Base-by-base conservation (phyloP, 2,113 vertebrate genomes). In the Sisor rabdophorus region DNA sequence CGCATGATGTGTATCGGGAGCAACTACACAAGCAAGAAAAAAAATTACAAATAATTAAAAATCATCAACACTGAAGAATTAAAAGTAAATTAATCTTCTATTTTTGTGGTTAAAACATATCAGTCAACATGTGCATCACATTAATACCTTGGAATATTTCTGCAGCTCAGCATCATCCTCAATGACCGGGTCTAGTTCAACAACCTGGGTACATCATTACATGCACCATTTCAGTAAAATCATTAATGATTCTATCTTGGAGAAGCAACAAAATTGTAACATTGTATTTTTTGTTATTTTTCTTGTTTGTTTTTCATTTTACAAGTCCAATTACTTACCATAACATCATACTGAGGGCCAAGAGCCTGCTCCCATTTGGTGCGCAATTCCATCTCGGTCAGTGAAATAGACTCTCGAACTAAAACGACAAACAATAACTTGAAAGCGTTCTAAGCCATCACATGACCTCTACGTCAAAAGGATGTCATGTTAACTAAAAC, bases 1-100 rank as follows among this genome's bases (percentile, higher is more conserved):
- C 96, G 94, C 86, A 96, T 88, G 0, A 94, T 95, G 84, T 98
- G 97, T 78, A 98, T 91, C 10, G 96, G 96, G 22, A 98, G 87
- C 40, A 99, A 88, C 97, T 98, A 71, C 7, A 68, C 32, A 36
- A 4, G 32, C 32, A 36, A 4, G 32, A 3, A 64, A 68, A 72
- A 70, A 60, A 1, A 60, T 1, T 2, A 60, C 0, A 48, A 63
- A 10, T 5, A n/a, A n/a, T n/a, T n/a, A n/a, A n/a, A n/a, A n/a
- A n/a, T n/a, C n/a, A n/a, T n/a, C n/a, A n/a, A 63, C 7, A 20
- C 36, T 50, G 3, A 4, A 30, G 20, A 19, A 44, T 15, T 0
- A 26, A 32, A 11, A 24, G 0, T 19, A 47, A 15, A 3, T n/a
- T n/a, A n/a, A n/a, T n/a, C n/a, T n/a, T n/a, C n/a, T n/a, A 20